Percentiles rank a stretch among this genome's conserved stretches.
These are phyloP conservation scores for Aphodius granarius DNA, from an alignment of 2,888 invertebrate genomes.

Conservation along the genomic window DNA sequence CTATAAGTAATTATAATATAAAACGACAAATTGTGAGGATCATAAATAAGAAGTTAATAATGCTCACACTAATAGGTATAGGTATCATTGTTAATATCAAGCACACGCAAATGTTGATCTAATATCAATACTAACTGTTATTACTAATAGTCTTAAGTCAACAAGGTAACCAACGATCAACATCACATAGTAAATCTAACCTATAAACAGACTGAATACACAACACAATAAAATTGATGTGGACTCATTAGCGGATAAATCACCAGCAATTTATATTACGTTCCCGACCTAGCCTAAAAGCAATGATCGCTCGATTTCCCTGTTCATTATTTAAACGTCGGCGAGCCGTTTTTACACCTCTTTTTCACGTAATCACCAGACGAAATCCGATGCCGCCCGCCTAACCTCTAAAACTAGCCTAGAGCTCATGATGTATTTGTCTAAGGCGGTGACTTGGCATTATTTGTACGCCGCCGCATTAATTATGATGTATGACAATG, in stretches of 20 bases:
- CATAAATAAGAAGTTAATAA: too few species aligned
- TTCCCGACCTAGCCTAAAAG: conserved; percentile 22
- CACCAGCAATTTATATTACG: conserved; percentile 26
- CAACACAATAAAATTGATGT: neutral
- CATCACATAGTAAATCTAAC: neutral
- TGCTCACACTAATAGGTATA: too few species aligned
- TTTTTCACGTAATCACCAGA: conserved; percentile 21
- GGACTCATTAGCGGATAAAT: conserved; percentile 22
- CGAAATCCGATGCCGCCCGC: conserved; percentile 2
- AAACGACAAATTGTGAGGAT: too few species aligned
- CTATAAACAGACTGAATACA: neutral
- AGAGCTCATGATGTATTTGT: conserved; percentile 1
- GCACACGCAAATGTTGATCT: too few species aligned
- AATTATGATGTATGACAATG: conserved; percentile 19
- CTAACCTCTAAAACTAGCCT: neutral
- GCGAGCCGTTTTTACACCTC: neutral
- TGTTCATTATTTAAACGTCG: conserved; percentile 21
- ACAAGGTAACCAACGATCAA: neutral
- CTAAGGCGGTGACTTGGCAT: conserved; percentile 21
- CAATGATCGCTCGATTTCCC: conserved; percentile 23
- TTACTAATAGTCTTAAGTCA: too few species aligned
- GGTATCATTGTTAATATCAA: too few species aligned
- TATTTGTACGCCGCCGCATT: conserved; percentile 18
- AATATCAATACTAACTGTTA: too few species aligned
- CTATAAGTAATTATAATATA: too few species aligned